Conservation (phyloP, 2,888 invertebrate species). For the Chrysolina americana region DNA sequence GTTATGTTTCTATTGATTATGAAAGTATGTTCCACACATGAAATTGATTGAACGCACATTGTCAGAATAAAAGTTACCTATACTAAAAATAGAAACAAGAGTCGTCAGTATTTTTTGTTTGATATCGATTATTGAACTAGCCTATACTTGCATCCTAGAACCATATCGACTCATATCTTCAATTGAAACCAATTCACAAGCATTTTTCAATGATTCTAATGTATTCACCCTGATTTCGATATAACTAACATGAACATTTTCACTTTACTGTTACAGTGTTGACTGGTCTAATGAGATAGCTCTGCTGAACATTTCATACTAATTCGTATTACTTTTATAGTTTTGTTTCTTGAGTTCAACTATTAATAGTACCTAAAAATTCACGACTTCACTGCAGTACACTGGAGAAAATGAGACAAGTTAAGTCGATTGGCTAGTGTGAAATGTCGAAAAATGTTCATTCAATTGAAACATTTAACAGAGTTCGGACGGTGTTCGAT, state of each 20-base stretch:
- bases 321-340: conserved; percentile 7
- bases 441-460: conserved; percentile 1
- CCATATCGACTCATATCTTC: too few relatives aligned
- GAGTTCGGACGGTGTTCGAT: not conserved
- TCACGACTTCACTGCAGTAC: conserved; percentile 4
- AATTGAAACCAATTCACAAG: too few relatives aligned
- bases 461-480: not conserved
- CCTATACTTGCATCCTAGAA: too few relatives aligned
- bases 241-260: not conserved
- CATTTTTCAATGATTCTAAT: too few relatives aligned
- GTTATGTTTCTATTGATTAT: too few relatives aligned
- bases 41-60: too few relatives aligned
- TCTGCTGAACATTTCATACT: conserved; percentile 12
- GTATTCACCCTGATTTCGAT: not conserved
- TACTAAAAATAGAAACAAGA: too few relatives aligned
- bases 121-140: too few relatives aligned
- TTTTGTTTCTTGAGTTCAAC: conserved; percentile 20
- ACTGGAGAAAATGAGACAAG: conserved; percentile 3
- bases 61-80: too few relatives aligned
- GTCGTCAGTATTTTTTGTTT: too few relatives aligned
- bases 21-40: too few relatives aligned
- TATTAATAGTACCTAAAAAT: conserved; percentile 17
- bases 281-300: conserved; percentile 4
- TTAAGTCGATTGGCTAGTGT: not conserved
- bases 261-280: not conserved